phyloP scores from a whole-genome alignment of 2,888 invertebrate species.

The Lasioglossum lativentre region DNA sequence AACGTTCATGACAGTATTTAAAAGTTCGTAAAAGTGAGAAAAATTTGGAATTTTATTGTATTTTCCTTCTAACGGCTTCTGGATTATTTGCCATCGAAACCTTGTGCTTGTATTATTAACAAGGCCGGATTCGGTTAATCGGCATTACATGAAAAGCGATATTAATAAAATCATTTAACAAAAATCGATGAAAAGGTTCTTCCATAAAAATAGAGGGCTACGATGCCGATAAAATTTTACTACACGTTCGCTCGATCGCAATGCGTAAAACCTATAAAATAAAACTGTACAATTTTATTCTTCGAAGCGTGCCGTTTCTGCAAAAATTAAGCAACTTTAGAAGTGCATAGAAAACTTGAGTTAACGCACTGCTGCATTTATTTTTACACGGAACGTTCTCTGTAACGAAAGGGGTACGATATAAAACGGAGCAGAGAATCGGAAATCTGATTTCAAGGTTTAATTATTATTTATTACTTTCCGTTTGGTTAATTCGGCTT shows the following conservation, averaged over 20 bases:
- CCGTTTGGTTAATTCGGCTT: constrained; percentile 5
- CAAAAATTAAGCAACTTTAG: neutral
- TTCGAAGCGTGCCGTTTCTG: neutral
- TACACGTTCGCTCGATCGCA: neutral
- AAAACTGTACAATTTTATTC: neutral
- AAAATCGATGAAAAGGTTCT: constrained; percentile 1
- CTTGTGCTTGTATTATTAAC: neutral
- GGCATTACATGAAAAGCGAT: neutral
- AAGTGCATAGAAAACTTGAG: neutral
- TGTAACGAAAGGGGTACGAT: neutral
- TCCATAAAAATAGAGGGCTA: neutral
- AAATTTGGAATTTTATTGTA: too few species aligned
- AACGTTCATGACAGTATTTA: too few species aligned
- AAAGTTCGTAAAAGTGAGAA: too few species aligned
- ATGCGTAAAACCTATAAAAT: neutral
- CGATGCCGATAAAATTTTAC: neutral
- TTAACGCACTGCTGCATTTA: neutral
- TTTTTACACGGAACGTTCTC: neutral
- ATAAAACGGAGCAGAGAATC: neutral
- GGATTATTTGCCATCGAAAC: neutral
- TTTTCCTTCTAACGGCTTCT: too few species aligned
- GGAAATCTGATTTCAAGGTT: neutral
- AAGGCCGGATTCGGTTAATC: neutral
- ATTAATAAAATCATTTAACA: neutral
- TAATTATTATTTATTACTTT: neutral